Evolutionary conservation across 2,113 vertebrate genomes (phyloP), one percentile per base, ranked within the genome.

Genomic region (Misgurnus mizolepis): DNA sequence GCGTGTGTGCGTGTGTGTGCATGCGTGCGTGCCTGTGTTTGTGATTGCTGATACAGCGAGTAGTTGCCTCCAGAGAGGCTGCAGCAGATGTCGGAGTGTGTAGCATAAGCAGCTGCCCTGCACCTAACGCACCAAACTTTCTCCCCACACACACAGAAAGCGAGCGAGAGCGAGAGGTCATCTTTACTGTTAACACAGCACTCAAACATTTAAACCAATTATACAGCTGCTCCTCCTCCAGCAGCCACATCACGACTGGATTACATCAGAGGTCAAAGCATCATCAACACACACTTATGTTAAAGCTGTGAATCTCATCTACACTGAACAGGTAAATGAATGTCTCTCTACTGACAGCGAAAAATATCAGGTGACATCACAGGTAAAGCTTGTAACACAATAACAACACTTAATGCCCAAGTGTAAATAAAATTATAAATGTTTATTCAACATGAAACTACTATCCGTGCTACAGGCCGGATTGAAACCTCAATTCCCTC

Each of bases 151-250:
- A 70, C 49, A 41, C 3, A 60, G 18, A 34, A 3, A 34, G 27
- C 27, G 27, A 34, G 27, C 27, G 27, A 34, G 27, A 34, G 27
- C 1, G 27, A 34, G 27, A 47, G 12, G 15, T 67, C 55, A 67
- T 45, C 47, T 77, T n/a, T 17, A 18, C 47, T 70, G 69, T 71
- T 83, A 83, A 74, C 69, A 65, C 75, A 68, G 67, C 82, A 70
- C 70, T 80, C 67, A 80, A 73, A 55, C 60, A 62, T 79, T 79
- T 84, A 62, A 70, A 74, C 80, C 82, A 78, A 85, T 85, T 84
- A 34, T 34, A 84, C 60, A 47, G 61, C 45, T 67, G 65, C 76
- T 77, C 66, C 22, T 70, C 66, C 34, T 40, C 69, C 71, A 73
- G 62, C 72, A 73, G 62, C 72, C 68, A 22, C 62, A 61, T 43